Conservation (phyloP, 2,797 vertebrate species). For the Myotis pilosus region DNA sequence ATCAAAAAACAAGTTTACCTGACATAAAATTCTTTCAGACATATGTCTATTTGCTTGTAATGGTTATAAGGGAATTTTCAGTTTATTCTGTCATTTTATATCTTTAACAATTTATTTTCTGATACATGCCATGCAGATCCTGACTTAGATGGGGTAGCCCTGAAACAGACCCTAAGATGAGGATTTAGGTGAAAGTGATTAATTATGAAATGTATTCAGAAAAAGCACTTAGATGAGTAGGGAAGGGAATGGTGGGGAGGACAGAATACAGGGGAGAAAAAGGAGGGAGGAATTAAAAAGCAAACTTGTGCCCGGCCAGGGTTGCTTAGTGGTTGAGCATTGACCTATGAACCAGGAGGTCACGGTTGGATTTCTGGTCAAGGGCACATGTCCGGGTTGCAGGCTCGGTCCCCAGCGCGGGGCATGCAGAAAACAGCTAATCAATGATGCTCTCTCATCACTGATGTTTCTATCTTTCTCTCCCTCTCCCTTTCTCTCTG, state of each 20-base stretch:
- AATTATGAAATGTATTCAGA: not conserved
- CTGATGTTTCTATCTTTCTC: too few species aligned
- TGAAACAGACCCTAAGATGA: not conserved
- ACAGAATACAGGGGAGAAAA: not conserved
- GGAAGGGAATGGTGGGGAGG: not conserved
- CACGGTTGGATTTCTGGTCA: too few species aligned
- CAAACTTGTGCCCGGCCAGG: not conserved
- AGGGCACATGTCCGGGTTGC: too few species aligned
- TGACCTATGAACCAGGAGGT: too few species aligned
- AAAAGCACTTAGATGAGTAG: not conserved
- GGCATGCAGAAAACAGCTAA: too few species aligned
- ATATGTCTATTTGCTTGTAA: not conserved
- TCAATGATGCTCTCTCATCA: too few species aligned
- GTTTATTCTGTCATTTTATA: not conserved
- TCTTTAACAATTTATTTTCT: not conserved
- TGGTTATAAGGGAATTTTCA: not conserved
- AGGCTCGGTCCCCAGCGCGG: too few species aligned
- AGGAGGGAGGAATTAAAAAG: not conserved
- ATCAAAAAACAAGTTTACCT: not conserved
- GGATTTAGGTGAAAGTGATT: not conserved
- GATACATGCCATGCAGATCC: not conserved
- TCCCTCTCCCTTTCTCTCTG: too few species aligned
- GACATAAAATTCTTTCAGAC: not conserved
- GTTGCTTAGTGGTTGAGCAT: too few species aligned
- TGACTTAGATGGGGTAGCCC: not conserved